phyloP scores from a whole-genome alignment of 2,797 vertebrate genomes.

The Oreochromis mossambicus region DNA sequence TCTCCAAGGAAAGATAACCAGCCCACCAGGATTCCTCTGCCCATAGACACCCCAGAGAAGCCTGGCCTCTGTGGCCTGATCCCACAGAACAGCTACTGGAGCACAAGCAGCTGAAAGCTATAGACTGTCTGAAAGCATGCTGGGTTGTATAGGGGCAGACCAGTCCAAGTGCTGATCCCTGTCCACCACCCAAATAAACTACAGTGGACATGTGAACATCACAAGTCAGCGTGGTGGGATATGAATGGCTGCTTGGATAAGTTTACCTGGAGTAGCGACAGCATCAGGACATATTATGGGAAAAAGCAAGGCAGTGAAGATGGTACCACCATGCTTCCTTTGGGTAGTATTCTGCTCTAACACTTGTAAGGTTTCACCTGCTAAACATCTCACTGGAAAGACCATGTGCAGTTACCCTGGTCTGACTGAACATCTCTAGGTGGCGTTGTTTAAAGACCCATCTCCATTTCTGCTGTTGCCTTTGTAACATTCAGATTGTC shows the following conservation, averaged over 20 bases:
- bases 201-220: background rate
- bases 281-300: background rate
- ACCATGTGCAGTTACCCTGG: fast-evolving
- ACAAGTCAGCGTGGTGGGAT: background rate
- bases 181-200: background rate
- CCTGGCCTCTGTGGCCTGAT: background rate
- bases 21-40: background rate
- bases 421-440: background rate
- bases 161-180: background rate
- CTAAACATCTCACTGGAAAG: fast-evolving
- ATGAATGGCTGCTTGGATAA: background rate
- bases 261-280: background rate
- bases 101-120: background rate
- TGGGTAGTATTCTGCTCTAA: fast-evolving
- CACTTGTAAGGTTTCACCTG: background rate
- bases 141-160: background rate
- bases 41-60: background rate
- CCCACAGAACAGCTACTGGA: background rate
- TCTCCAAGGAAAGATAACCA: background rate
- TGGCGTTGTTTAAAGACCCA: background rate
- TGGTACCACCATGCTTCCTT: background rate
- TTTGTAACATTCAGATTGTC: background rate
- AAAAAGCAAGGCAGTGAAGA: too few relatives aligned
- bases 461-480: background rate
- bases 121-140: background rate